Evolutionary conservation across 1,140 invertebrate genomes (phyloP).

Genomic region (Drosophila orosa): DNA sequence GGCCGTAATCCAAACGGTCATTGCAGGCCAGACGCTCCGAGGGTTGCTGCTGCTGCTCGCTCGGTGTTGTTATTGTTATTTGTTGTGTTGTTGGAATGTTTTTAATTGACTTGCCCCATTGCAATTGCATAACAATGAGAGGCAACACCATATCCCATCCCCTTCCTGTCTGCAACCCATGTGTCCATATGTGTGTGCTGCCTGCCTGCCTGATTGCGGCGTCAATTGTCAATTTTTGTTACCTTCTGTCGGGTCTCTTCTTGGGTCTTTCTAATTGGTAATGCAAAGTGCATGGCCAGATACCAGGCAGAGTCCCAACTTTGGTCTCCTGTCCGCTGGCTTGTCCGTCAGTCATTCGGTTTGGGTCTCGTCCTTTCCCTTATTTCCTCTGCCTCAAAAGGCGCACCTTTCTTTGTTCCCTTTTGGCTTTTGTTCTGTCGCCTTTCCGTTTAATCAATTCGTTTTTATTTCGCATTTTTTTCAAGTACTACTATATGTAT

Average conservation of each 20-base stretch:
- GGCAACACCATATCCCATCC: slow-evolving; percentile 22
- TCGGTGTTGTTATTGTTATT: slow-evolving; percentile 4
- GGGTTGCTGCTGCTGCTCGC: slow-evolving; percentile 33
- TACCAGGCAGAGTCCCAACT: slow-evolving; percentile 23
- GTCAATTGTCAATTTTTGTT: slow-evolving; percentile 72
- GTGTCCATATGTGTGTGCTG: slow-evolving; percentile 4
- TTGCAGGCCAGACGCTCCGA: slow-evolving; percentile 22
- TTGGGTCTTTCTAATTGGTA: slow-evolving; percentile 66
- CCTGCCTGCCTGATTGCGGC: slow-evolving; percentile 60
- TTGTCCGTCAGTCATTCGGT: neutral
- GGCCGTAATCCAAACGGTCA: slow-evolving; percentile 67
- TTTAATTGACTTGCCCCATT: slow-evolving; percentile 74
- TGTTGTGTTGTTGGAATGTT: slow-evolving; percentile 45
- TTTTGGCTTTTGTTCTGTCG: slow-evolving; percentile 18
- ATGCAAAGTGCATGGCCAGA: slow-evolving; percentile 71
- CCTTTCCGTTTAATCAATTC: slow-evolving; percentile 58
- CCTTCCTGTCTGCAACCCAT: slow-evolving; percentile 17
- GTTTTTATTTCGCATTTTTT: slow-evolving; percentile 61
- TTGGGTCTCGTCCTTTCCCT: slow-evolving; percentile 30
- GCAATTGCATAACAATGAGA: slow-evolving; percentile 79
- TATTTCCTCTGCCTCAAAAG: slow-evolving; percentile 20
- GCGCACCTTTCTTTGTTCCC: slow-evolving; percentile 26
- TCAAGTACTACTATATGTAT: slow-evolving; percentile 15
- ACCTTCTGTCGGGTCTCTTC: slow-evolving; percentile 31
- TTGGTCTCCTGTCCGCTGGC: neutral